Base-by-base conservation (phyloP, 2,797 vertebrate genomes). In the Falco peregrinus region DNA sequence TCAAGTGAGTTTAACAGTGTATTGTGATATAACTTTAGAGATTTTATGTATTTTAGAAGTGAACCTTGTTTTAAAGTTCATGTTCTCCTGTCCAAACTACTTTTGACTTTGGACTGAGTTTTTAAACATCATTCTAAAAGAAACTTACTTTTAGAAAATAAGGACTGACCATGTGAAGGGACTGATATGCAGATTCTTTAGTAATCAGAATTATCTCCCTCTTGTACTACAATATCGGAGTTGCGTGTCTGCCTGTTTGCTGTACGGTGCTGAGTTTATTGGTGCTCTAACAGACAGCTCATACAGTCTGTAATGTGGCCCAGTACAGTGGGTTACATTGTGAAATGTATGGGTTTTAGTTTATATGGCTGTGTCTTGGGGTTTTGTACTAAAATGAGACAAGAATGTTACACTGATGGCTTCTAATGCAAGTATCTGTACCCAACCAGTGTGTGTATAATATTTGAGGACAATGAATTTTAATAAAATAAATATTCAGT, bases 1-100 rank as follows among this genome's bases (percentile, higher is more conserved):
- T 99, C 98, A 99, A 99, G 99, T 99, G 97, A 99, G 99, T 98
- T 71, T 61, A 95, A 26, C 29, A 22, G 10, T 31, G 9, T 28
- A n/a, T 11, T 74, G 26, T 70, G 47, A 75, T 51, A 31, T 10
- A 6, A 2, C 60, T 84, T 51, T 33, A 26, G 41, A 68, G 4
- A 15, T 19, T 31, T 53, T 17, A 59, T 8, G 0, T 12, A 4
- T 84, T 75, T 47, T 65, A 51, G 24, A 82, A 73, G 41, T 14
- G 17, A 60, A 29, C 43, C 22, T 73, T 28, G 11, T 54, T 80
- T 50, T 47, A 9, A 54, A 37, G 14, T 39, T 78, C 39, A 16
- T 0, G 0, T 69, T 83, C 11, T 87, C 6, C 19, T 67, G 13
- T 15, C 5, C 28, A 75, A 67, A 31, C 12, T 41, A 16, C 31